Evolutionary conservation across 2,113 vertebrate genomes (phyloP), one percentile per base, ranked within the genome.

Genomic region (Phalacrocorax brasilianus): DNA sequence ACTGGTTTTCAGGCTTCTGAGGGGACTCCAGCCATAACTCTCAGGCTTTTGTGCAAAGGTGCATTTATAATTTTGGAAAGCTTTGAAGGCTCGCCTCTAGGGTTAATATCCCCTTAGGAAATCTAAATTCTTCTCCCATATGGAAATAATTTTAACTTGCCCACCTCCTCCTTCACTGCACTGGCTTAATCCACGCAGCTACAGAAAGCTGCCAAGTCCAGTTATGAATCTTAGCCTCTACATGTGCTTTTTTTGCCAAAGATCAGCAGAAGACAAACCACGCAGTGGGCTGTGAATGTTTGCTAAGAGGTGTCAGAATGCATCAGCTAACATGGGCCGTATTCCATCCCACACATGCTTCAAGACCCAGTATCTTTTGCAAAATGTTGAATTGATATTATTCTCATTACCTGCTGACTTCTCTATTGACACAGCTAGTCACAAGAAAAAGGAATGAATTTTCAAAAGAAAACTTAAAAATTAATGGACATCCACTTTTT

Each of bases 131-230:
- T 97, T 95, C 75, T 71, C 35, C 84, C 92, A 95, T 91, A 96
- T 94, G 97, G 97, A 97, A 98, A 96, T 80, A 72, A 91, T 97
- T 95, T 94, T 44, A 49, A 22, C 9, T 87, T 96, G 71, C 91
- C 89, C 75, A 96, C 70, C 94, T 96, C 92, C 63, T 95, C 87
- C 75, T 94, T 89, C 95, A 94, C 84, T 32, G 2, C 52, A 71
- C n/a, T 85, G 82, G 53, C 83, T 89, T 96, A 91, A 94, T 93
- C 53, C 79, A 89, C 68, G 94, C 90, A 92, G 56, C 62, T 81
- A 35, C 38, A 96, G 55, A 93, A 70, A 56, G 14, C 38, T 74
- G 90, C 75, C 88, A 96, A 79, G 53, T 89, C 61, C 52, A 55
- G 66, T 93, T 93, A 92, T 76, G 91, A 94, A 95, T 96, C 59